These are phyloP conservation scores for Avahi laniger DNA, from an alignment of 2,797 vertebrate species.

Conservation along the genomic window DNA sequence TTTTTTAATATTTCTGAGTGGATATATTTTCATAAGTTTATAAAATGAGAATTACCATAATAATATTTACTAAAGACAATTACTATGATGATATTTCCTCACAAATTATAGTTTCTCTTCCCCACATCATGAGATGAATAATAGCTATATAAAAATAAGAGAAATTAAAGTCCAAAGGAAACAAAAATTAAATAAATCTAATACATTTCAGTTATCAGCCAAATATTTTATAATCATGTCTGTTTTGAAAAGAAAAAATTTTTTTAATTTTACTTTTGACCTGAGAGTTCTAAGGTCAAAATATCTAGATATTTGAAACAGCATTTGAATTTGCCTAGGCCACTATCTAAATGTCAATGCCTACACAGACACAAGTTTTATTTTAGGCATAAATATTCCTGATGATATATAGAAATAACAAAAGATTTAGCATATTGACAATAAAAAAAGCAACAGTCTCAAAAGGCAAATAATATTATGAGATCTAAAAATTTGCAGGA, in stretches of 20 bases:
- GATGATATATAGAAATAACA: neutral
- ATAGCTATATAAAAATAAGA: neutral
- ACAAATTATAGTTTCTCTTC: neutral
- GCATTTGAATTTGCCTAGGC: neutral
- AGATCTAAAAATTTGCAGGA: neutral
- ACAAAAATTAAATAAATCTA: neutral
- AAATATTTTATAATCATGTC: neutral
- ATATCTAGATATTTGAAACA: neutral
- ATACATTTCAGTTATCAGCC: neutral
- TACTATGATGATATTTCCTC: neutral
- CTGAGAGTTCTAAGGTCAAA: neutral
- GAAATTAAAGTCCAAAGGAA: neutral
- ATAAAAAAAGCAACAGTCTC: neutral
- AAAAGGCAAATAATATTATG: neutral
- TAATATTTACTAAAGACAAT: neutral
- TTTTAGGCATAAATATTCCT: neutral
- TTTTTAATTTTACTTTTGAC: neutral
- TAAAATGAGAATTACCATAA: neutral
- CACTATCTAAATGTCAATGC: neutral
- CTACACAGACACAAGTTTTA: neutral
- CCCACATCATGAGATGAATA: neutral
- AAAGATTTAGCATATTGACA: neutral
- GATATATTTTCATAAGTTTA: neutral
- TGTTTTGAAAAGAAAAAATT: neutral
- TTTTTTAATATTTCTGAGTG: neutral